Evolutionary conservation across 2,888 invertebrate species (phyloP), one percentile per base, ranked within the genome.

Genomic region (Sarcophaga rosellei): DNA sequence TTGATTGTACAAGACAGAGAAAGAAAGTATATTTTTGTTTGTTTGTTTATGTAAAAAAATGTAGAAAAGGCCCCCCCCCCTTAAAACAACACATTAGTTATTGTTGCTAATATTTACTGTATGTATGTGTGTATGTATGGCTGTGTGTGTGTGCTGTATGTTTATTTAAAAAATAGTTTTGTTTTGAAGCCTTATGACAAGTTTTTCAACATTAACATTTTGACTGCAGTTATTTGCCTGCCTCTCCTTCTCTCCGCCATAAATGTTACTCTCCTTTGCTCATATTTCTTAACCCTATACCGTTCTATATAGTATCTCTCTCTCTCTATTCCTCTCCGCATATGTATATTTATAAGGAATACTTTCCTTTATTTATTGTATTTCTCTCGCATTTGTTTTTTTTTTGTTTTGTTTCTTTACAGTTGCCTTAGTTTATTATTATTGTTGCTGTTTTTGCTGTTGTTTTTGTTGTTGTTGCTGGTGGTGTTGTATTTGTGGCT

Each of bases 171-270:
- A 62, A 80, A 73, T 77, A 23, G 80, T 75, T 63, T 47, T 68
- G 47, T 79, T 74, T 81, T 86, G 63, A 80, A 77, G 86, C 73
- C 83, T 86, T 86, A 86, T 86, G 86, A 86, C 86, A 83, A 86
- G 81, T 86, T 83, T 83, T 72, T 77, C 66, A 86, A 81, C 76
- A 86, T 86, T 83, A 86, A 80, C 86, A 86, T 86, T 86, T 86
- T 86, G 77, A 86, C 83, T 86, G 86, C 83, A 86, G 86, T 83
- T 86, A 80, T 76, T 86, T 83, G 80, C 65, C 75, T 15, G 45
- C 84, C 81, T 76, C 83, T 86, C 80, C 65, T 75, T 4, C 61
- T 53, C 21, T 45, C 17, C 35, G 35, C 35, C 35, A 35, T 35
- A 35, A 35, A 35, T 35, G 8, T 35, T 10, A 35, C 65, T 25